These are phyloP conservation scores for Colaptes auratus DNA, from an alignment of 2,113 vertebrate genomes.

Conservation along the genomic window DNA sequence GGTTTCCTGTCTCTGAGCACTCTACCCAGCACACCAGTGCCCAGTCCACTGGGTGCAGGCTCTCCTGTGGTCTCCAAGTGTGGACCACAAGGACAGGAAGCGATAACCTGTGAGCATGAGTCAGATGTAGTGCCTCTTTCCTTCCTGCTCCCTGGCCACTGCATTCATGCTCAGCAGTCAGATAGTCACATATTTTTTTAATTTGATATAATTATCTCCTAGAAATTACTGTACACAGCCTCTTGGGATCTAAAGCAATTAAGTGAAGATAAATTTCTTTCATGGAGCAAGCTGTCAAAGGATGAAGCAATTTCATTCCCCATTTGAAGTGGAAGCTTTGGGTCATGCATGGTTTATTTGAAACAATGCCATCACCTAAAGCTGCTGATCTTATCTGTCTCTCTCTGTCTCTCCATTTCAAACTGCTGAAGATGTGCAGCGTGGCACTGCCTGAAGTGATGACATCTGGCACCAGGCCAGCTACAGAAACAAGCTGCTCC, in stretches of 20 bases:
- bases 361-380: conserved; percentile 88
- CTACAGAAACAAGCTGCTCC: conserved; percentile 73
- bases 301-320: conserved; percentile 86
- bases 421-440: conserved; percentile 81
- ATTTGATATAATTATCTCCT: conserved; percentile 83
- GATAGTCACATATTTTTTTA: conserved; percentile 76
- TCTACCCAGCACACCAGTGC: neutral
- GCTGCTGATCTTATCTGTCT: conserved; percentile 85
- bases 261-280: conserved; percentile 86
- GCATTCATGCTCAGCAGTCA: conserved; percentile 45
- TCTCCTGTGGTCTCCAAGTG: neutral
- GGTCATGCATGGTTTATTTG: conserved; percentile 88
- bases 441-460: conserved; percentile 85
- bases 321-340: conserved; percentile 86
- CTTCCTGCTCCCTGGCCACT: conserved; percentile 49
- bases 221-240: conserved; percentile 79
- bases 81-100: neutral
- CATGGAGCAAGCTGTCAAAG: conserved; percentile 84
- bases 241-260: conserved; percentile 83
- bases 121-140: conserved; percentile 13
- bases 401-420: conserved; percentile 78
- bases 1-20: neutral
- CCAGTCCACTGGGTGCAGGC: neutral
- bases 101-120: neutral
- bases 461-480: conserved; percentile 82